A percentile compares a stretch with the other conserved stretches of the same genome.
Evolutionary conservation across 2,797 vertebrate species (phyloP).

Genomic region (Margarornis squamiger): DNA sequence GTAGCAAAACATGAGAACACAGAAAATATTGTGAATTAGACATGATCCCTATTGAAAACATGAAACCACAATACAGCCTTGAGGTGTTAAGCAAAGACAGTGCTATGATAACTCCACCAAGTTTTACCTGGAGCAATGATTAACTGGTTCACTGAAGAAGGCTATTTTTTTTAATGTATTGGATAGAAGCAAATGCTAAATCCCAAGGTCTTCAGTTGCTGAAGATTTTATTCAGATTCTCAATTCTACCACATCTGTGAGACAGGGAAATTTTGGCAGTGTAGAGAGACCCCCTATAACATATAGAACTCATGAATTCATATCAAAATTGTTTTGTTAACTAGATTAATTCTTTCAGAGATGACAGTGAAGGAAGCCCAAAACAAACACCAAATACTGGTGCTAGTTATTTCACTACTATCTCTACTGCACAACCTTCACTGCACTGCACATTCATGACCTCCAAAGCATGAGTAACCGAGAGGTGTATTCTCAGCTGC

Average conservation of each 20-base stretch:
- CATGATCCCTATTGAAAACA: neutral
- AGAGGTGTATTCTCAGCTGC: neutral
- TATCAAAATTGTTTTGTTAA: neutral
- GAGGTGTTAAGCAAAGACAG: neutral
- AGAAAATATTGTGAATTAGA: neutral
- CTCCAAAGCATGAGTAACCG: neutral
- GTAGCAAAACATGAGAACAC: neutral
- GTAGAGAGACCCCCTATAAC: neutral
- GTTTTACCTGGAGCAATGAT: neutral
- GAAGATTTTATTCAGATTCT: neutral
- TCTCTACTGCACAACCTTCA: neutral
- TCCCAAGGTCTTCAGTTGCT: neutral
- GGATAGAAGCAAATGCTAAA: neutral
- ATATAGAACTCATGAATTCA: neutral
- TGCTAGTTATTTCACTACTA: neutral
- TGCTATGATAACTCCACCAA: neutral
- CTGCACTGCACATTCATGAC: neutral
- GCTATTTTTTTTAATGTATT: neutral
- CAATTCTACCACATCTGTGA: neutral
- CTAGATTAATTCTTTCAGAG: neutral
- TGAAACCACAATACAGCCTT: neutral
- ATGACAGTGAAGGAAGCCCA: neutral
- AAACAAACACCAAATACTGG: neutral
- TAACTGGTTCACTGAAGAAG: neutral
- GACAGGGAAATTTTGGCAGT: rapidly evolving